phyloP scores from a whole-genome alignment of 2,797 vertebrate genomes.

The Calcarius lapponicus region DNA sequence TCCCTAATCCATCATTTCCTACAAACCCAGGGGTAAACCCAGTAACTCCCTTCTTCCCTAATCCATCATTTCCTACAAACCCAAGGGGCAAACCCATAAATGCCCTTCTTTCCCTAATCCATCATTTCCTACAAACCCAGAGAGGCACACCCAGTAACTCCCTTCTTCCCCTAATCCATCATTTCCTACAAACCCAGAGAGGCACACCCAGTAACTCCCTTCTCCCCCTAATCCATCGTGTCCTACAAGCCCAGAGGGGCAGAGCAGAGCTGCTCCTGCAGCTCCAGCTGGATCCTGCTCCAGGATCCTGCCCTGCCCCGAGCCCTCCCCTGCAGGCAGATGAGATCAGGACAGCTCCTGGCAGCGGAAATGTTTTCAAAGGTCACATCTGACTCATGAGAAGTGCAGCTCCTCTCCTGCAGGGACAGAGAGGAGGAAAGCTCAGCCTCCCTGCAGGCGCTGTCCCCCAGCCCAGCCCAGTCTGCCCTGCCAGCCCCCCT shows the following conservation, averaged over 20 bases:
- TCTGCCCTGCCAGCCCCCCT: fast-evolving
- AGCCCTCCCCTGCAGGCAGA: background rate
- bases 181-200: too few species aligned
- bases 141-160: fast-evolving
- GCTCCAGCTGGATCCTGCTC: background rate
- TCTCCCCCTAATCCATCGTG: fast-evolving
- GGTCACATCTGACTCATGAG: background rate
- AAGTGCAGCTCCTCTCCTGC: background rate
- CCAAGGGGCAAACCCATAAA: too few species aligned
- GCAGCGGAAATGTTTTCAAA: background rate
- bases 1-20: too few species aligned
- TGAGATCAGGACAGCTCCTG: background rate
- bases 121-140: too few species aligned
- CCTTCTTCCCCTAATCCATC: fast-evolving
- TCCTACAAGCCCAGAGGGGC: fast-evolving
- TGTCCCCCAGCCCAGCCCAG: fast-evolving
- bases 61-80: too few species aligned
- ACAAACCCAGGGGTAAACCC: too few species aligned
- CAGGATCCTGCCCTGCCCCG: background rate
- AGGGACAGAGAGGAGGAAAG: background rate
- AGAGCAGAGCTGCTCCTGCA: fast-evolving
- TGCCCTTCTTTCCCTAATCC: too few species aligned
- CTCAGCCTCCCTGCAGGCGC: background rate
- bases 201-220: fast-evolving
- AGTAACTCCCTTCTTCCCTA: too few species aligned